These are phyloP conservation scores for Myiozetetes cayanensis DNA, from an alignment of 2,113 vertebrate species.

Conservation along the genomic window DNA sequence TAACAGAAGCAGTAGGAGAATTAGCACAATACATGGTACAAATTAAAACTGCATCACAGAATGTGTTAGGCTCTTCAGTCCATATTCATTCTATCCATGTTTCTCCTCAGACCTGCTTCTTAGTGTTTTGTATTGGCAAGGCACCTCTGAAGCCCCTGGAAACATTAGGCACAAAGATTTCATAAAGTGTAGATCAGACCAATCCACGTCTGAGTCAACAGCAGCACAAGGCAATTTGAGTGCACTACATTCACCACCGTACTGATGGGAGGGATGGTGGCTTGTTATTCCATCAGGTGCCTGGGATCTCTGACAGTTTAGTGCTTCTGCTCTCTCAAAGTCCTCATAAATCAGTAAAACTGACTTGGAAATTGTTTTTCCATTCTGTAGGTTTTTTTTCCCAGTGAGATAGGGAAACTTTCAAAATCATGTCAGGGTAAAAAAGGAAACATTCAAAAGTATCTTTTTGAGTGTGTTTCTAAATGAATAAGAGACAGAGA, in stretches of 20 bases:
- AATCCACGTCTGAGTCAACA: not conserved
- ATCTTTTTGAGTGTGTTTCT: not conserved
- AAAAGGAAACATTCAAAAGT: not conserved
- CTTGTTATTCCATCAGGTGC: not conserved
- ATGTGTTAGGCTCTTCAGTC: not conserved
- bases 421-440: not conserved
- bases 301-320: not conserved
- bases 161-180: conserved; percentile 12
- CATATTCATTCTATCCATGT: not conserved
- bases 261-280: not conserved
- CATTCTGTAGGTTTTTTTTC: not conserved
- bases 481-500: not conserved
- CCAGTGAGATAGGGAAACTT: not conserved
- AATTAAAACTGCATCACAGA: not conserved
- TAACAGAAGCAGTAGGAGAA: not conserved
- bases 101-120: not conserved
- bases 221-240: not conserved
- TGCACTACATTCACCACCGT: not conserved
- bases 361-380: not conserved
- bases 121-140: not conserved
- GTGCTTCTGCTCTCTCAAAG: not conserved
- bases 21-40: not conserved
- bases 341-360: not conserved
- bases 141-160: not conserved
- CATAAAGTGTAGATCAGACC: not conserved